phyloP scores from a whole-genome alignment of 2,888 invertebrate species.

The Herminia tarsipennalis region DNA sequence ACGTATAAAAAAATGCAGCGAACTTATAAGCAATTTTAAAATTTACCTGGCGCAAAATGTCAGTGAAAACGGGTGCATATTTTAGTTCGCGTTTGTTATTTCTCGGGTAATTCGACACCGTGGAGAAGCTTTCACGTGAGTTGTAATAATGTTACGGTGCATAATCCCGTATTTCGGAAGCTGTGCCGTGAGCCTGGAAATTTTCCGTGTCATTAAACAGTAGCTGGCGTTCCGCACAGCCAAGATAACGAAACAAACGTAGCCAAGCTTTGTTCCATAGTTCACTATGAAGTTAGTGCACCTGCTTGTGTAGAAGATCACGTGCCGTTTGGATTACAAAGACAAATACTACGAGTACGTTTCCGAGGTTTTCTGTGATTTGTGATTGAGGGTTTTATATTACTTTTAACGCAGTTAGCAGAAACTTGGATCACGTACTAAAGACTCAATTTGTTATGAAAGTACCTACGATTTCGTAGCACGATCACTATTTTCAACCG shows the following conservation, averaged over 20 bases:
- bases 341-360: slow-evolving; percentile 6
- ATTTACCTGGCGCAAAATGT: slow-evolving; percentile 25
- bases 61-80: slow-evolving; percentile 21
- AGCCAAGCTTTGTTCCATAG: slow-evolving; percentile 56
- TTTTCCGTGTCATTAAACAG: slow-evolving; percentile 74
- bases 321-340: slow-evolving; percentile 16
- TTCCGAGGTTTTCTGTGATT: background rate
- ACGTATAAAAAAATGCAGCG: slow-evolving; percentile 5
- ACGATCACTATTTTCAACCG: too few relatives aligned
- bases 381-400: too few relatives aligned
- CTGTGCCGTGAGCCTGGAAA: slow-evolving; percentile 55
- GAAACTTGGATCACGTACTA: too few relatives aligned
- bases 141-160: slow-evolving; percentile 63
- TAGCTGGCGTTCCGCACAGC: slow-evolving; percentile 37
- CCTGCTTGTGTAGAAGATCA: slow-evolving; percentile 28
- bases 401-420: too few relatives aligned
- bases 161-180: slow-evolving; percentile 64
- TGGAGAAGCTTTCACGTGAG: slow-evolving; percentile 31
- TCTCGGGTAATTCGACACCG: slow-evolving; percentile 14
- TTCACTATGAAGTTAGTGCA: slow-evolving; percentile 49
- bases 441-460: too few relatives aligned
- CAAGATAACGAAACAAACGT: slow-evolving; percentile 49
- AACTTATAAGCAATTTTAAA: slow-evolving; percentile 19
- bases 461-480: too few relatives aligned
- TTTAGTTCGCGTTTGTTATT: slow-evolving; percentile 15